Evolutionary conservation across 1,140 invertebrate genomes (phyloP).

Genomic region (Cydia amplana): DNA sequence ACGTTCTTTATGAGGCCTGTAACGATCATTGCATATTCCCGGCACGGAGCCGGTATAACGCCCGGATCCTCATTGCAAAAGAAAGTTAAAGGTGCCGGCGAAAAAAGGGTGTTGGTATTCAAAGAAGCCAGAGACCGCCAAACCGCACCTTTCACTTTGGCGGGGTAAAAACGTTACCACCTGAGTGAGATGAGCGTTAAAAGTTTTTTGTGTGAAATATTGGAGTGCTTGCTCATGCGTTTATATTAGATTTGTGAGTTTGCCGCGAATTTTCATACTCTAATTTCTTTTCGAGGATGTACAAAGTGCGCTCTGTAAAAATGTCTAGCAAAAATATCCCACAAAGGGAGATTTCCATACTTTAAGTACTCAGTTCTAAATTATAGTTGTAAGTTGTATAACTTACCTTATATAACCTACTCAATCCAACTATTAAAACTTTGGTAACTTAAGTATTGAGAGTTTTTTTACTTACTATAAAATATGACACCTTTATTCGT

Average conservation of each 20-base stretch:
- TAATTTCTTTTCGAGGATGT: background rate
- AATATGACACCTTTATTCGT: too few relatives aligned
- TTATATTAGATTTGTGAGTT: conserved; percentile 15
- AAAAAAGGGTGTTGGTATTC: conserved; percentile 40
- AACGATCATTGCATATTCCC: conserved; percentile 29
- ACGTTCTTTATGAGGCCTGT: conserved; percentile 19
- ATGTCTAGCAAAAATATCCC: background rate
- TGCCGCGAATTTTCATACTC: background rate
- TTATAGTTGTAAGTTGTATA: too few relatives aligned
- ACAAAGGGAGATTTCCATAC: background rate
- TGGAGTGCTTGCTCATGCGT: conserved; percentile 28
- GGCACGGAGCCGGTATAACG: conserved; percentile 29
- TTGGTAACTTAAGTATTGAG: too few relatives aligned
- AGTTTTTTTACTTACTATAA: too few relatives aligned
- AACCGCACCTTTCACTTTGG: conserved; percentile 36
- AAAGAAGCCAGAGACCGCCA: conserved; percentile 33
- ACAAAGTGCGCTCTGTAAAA: background rate
- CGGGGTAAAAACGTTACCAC: conserved; percentile 38
- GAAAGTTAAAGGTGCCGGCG: conserved; percentile 37
- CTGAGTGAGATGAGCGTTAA: conserved; percentile 27
- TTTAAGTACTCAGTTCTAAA: background rate
- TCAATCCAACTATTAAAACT: too few relatives aligned
- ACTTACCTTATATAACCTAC: too few relatives aligned
- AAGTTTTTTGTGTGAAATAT: conserved; percentile 26
- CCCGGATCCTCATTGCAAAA: conserved; percentile 37